These are phyloP conservation scores for Chaetogeoica ovagalla DNA, from an alignment of 2,888 invertebrate genomes.

Conservation along the genomic window DNA sequence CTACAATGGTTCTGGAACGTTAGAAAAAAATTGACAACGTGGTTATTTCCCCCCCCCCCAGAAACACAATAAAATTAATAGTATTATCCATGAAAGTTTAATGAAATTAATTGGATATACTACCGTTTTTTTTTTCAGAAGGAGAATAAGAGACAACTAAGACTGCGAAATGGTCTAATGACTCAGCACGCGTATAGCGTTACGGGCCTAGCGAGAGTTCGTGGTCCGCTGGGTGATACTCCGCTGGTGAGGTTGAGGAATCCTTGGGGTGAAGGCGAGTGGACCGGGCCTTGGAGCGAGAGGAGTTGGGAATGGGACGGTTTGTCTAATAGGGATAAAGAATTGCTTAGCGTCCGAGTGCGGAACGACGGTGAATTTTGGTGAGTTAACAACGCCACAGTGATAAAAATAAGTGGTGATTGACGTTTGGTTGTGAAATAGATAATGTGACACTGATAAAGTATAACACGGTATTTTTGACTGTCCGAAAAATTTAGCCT, in stretches of 20 bases:
- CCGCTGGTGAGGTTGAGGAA: slow-evolving; percentile 69
- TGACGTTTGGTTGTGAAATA: too few relatives aligned
- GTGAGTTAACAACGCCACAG: slow-evolving; percentile 59
- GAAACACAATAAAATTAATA: too few relatives aligned
- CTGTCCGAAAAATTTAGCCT: too few relatives aligned
- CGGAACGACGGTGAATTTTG: slow-evolving; percentile 73
- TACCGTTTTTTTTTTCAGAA: slow-evolving; percentile 59
- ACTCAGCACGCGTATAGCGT: slow-evolving; percentile 73
- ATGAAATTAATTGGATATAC: too few relatives aligned
- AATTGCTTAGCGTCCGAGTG: slow-evolving; percentile 66
- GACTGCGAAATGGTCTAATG: slow-evolving; percentile 68
- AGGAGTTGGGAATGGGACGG: slow-evolving; percentile 72
- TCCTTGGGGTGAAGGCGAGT: slow-evolving; percentile 70
- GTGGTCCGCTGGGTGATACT: slow-evolving; percentile 65
- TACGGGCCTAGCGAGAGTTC: slow-evolving; percentile 71
- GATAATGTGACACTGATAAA: too few relatives aligned
- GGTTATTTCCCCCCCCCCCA: too few relatives aligned
- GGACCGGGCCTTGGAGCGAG: slow-evolving; percentile 75
- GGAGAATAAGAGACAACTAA: slow-evolving; percentile 64
- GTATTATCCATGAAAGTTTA: too few relatives aligned
- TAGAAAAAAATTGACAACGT: too few relatives aligned
- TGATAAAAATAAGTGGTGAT: neutral
- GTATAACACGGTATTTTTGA: too few relatives aligned
- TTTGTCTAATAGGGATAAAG: slow-evolving; percentile 67
- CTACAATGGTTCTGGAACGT: too few relatives aligned